Conservation (phyloP, 2,797 vertebrate species). For the Lutjanus argentimaculatus region DNA sequence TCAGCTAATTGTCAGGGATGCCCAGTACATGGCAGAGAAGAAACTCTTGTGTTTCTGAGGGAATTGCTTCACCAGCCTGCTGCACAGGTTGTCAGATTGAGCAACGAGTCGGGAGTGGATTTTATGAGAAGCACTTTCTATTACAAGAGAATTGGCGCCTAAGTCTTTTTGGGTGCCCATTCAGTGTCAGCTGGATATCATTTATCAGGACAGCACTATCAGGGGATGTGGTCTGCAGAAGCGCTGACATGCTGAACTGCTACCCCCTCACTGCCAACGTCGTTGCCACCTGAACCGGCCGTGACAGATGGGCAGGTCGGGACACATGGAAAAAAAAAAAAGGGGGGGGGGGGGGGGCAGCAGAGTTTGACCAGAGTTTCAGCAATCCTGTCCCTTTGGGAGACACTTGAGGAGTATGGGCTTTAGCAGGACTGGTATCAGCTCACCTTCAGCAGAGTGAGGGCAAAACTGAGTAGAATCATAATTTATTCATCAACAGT, state of each 20-base stretch:
- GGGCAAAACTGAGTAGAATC: not conserved
- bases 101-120: slow-evolving; percentile 44
- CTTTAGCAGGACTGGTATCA: slow-evolving; percentile 9
- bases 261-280: slow-evolving; percentile 57
- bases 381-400: slow-evolving; percentile 19
- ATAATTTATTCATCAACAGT: slow-evolving; percentile 27
- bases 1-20: slow-evolving; percentile 31
- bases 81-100: slow-evolving; percentile 53
- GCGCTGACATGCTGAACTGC: slow-evolving; percentile 72
- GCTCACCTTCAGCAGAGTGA: slow-evolving; percentile 4
- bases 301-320: slow-evolving; percentile 69
- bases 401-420: slow-evolving; percentile 20
- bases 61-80: slow-evolving; percentile 31
- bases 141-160: slow-evolving; percentile 41
- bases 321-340: slow-evolving; percentile 32
- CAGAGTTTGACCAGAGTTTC: slow-evolving; percentile 39
- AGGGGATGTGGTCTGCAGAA: slow-evolving; percentile 71
- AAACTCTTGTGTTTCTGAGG: slow-evolving; percentile 18
- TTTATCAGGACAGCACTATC: slow-evolving; percentile 74
- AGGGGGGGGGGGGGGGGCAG: too few relatives aligned
- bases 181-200: slow-evolving; percentile 64
- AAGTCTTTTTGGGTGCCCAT: slow-evolving; percentile 65
- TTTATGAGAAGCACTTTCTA: slow-evolving; percentile 63
- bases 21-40: slow-evolving; percentile 7
- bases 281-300: slow-evolving; percentile 63